Base-by-base conservation (phyloP, 1,140 invertebrate species). In the Papilio polyxenes region DNA sequence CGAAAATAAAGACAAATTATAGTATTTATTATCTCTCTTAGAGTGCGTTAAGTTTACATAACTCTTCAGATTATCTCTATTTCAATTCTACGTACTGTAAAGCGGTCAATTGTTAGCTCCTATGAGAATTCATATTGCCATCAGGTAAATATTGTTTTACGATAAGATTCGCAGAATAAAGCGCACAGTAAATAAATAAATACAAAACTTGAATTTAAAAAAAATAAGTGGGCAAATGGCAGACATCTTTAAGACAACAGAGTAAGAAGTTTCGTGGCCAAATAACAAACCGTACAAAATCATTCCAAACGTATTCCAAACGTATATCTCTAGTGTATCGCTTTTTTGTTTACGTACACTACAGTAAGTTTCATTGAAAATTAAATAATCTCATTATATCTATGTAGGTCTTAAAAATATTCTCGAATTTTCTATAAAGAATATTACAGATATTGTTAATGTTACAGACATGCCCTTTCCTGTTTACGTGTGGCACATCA, bases 381-480 rank as follows among this genome's bases (percentile, higher is more conserved):
- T 53, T 53, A 53, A 53, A 17, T 0, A 53, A 53, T 53, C 0
- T 6, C 51, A 53, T 51, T 51, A 51, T 4, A 51, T 23, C 7
- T 62, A 17, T 23, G 9, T 20, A 20, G 20, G 7, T 65, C 11
- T 65, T 65, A 31, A 65, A 11, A 65, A 65, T 31, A 15, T 15
- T 65, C 1, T 31, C 62, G 9, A 4, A 13, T 6, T 37, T 17
- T 6, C 6, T 62, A 23, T 72, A 8, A 2, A 1, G 13, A 65
- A 37, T 72, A 72, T 17, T 72, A 31, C 23, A 31, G 23, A 31
- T 31, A 31, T 3, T 72, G 3, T 37, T 72, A 10, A 69, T 82
- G 31, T 89, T 92, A 15, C 89, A 93, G 92, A 91, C 23, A 65
- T 92, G 53, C 86, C 91, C 1, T 80, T 90, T 9, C 87, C 83